Base-by-base conservation (phyloP, 2,113 vertebrate genomes). In the Clarias macrocephalus region DNA sequence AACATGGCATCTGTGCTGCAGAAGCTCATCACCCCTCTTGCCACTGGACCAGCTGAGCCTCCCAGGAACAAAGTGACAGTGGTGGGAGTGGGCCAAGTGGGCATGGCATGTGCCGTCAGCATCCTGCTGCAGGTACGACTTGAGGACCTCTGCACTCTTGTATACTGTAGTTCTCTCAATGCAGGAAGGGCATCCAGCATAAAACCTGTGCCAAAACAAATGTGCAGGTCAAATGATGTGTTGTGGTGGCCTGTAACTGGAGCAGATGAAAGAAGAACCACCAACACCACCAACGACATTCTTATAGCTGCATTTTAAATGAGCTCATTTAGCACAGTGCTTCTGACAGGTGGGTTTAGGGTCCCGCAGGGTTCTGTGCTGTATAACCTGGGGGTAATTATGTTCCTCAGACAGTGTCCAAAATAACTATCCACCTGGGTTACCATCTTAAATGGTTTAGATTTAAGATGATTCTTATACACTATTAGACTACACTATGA, bases 71-170 rank as follows among this genome's bases (percentile, higher is more conserved):
- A 99, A 94, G 95, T 99, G 90, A 97, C 98, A 0, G 89, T 99
- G 6, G 98, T 99, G 82, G 98, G 98, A 0, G 98, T 98, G 18
- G 98, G 98, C 16, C 96, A 97, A 93, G 98, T 99, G 18, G 98
- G 98, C 62, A 99, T 99, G 98, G 98, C 98, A 0, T 95, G 96
- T 92, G 97, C 98, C 2, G 88, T 99, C 93, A 99, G 98, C 92
- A 92, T 99, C 93, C 94, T 99, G 70, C 94, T 93, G 85, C 97
- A 94, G 97, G 95, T 95, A 92, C 95, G 94, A 89, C 33, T 57
- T 8, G 10, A n/a, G 21, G 57, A 77, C 5, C 12, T n/a, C 37
- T 59, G 56, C 28, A 33, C 54, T 33, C 5, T 25, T 54, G 19
- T 23, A 23, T 42, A 37, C 33, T 37, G 33, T 37, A 30, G 15